These are phyloP conservation scores for Chironomus tentans DNA, from an alignment of 2,888 invertebrate species.

Conservation along the genomic window DNA sequence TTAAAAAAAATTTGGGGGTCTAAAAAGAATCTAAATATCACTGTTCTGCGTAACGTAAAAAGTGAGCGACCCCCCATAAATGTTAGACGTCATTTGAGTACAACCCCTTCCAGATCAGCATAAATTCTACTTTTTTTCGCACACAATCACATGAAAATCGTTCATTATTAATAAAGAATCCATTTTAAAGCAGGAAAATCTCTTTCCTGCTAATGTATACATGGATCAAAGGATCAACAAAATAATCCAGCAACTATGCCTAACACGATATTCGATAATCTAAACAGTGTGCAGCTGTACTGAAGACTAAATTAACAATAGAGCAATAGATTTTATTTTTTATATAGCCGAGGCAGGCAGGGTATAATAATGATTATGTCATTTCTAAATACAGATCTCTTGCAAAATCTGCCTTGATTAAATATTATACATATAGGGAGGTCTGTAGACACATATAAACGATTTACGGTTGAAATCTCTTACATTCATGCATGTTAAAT, in stretches of 20 bases:
- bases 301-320: not conserved
- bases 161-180: not conserved
- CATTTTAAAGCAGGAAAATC: not conserved
- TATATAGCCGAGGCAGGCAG: not conserved
- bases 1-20: no score
- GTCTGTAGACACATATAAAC: not conserved
- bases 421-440: not conserved
- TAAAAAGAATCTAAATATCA: no score
- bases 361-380: constrained; percentile 22
- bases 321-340: not conserved
- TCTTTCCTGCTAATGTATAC: not conserved
- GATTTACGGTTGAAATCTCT: constrained; percentile 8
- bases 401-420: not conserved
- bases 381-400: constrained; percentile 12
- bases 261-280: constrained; percentile 18
- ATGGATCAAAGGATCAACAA: constrained; percentile 18
- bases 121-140: not conserved
- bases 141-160: not conserved
- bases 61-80: no score
- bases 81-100: no score
- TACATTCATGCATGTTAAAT: constrained; percentile 15
- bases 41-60: no score
- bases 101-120: no score
- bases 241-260: constrained; percentile 8
- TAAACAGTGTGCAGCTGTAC: constrained; percentile 18